These are phyloP conservation scores for Choristoneura rosaceana DNA, from an alignment of 2,888 invertebrate species.

Conservation along the genomic window DNA sequence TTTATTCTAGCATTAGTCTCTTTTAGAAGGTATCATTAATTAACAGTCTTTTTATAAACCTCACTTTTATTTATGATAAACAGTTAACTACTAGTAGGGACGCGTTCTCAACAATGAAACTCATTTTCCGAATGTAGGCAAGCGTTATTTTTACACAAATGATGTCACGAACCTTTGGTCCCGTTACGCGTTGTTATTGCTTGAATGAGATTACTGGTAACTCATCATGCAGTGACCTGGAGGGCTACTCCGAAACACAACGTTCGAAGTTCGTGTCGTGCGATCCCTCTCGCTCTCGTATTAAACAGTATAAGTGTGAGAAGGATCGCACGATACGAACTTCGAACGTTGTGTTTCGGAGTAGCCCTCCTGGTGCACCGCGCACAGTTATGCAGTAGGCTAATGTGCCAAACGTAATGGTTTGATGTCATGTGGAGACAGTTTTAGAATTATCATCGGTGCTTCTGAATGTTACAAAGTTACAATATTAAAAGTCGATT, in stretches of 20 bases:
- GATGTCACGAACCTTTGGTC: background rate
- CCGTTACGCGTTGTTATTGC: constrained; percentile 20
- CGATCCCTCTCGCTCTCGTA: no score
- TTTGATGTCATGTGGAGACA: background rate
- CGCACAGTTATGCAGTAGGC: constrained; percentile 5
- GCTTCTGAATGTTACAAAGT: background rate
- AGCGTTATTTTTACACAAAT: background rate
- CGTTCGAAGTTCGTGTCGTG: no score
- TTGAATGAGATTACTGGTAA: background rate
- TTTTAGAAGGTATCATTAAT: constrained; percentile 24
- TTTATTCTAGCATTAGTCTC: constrained; percentile 32
- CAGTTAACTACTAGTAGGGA: background rate
- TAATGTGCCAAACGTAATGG: background rate
- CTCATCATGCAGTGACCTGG: constrained; percentile 1
- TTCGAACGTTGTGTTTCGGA: no score
- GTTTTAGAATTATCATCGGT: background rate
- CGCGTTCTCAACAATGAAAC: constrained; percentile 1
- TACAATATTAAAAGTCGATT: background rate
- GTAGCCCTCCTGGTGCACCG: constrained; percentile 2
- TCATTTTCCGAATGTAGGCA: constrained; percentile 2
- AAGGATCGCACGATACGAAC: no score
- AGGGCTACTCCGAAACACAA: no score
- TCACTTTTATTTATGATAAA: constrained; percentile 11
- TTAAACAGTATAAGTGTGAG: no score
- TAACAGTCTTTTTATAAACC: constrained; percentile 26